Evolutionary conservation across 2,888 invertebrate species (phyloP), one percentile per base, ranked within the genome.

Genomic region (Drosophila monieri): DNA sequence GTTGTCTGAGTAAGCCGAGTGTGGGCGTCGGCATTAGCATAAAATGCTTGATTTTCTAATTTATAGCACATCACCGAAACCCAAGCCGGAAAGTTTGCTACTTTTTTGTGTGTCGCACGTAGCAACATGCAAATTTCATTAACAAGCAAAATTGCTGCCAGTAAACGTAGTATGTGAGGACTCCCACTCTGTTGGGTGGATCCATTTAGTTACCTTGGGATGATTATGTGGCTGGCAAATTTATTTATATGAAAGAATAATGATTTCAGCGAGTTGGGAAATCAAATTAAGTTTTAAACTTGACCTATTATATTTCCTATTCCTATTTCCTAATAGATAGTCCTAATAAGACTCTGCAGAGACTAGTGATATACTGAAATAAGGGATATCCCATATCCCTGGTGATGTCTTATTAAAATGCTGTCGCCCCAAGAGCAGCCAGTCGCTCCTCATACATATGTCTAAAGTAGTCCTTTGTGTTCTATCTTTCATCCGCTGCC

Each of bases 1-100:
- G 55, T 43, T 55, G 62, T 65, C 48, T 73, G 66, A 39, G 41
- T 47, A 10, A 49, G 55, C 41, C 61, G 71, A 71, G 69, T 71
- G 64, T 54, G 60, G 73, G 71, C 69, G 78, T 64, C 64, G 73
- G 70, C 72, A 81, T 81, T 81, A 86, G 80, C 80, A 81, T 81
- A 86, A 86, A 86, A 74, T 74, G 78, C 80, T 84, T 86, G 81
- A 81, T 81, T 86, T 81, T 80, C 81, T 86, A 86, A 81, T 81
- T 81, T 86, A 86, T 81, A 80, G 78, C 78, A 74, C 80, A 86
- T 81, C 85, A 84, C 80, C 78, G 48, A 76, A 86, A 65, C 78
- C 52, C 64, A 47, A 77, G 66, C 55, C 55, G 56, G 41, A 70
- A 78, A 73, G 53, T 74, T 79, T 25, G 61, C 56, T 70, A 25